phyloP scores from a whole-genome alignment of 2,888 invertebrate genomes.

The Stramonita haemastoma region DNA sequence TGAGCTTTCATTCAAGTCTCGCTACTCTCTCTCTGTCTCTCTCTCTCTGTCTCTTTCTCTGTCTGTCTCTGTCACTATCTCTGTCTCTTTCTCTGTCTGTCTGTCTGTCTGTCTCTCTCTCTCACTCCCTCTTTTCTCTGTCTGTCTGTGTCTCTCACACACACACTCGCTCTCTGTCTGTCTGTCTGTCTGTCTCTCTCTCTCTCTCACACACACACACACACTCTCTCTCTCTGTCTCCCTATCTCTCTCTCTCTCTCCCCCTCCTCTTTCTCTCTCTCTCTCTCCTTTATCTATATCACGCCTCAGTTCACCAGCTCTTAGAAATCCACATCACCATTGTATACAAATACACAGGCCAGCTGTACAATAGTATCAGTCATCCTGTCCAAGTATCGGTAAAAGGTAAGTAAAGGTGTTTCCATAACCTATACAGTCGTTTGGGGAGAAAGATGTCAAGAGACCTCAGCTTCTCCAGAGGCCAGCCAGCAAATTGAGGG shows the following conservation, averaged over 20 bases:
- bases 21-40: not conserved
- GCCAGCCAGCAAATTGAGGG: no score
- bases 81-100: no score
- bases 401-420: no score
- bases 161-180: no score
- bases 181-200: not conserved
- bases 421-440: no score
- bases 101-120: not conserved
- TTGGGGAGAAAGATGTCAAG: no score
- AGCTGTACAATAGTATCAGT: not conserved
- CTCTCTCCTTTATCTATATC: not conserved
- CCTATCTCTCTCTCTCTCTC: not conserved
- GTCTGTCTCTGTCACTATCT: not conserved
- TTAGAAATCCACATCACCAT: not conserved
- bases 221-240: not conserved
- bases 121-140: not conserved
- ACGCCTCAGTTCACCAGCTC: not conserved
- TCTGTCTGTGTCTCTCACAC: not conserved
- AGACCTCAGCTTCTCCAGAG: no score
- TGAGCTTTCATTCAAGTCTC: not conserved
- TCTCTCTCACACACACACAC: not conserved
- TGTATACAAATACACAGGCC: not conserved
- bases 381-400: no score
- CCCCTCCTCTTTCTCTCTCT: not conserved
- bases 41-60: not conserved